These are phyloP conservation scores for Sciurus vulgaris DNA, from an alignment of 2,797 vertebrate genomes.

Conservation along the genomic window DNA sequence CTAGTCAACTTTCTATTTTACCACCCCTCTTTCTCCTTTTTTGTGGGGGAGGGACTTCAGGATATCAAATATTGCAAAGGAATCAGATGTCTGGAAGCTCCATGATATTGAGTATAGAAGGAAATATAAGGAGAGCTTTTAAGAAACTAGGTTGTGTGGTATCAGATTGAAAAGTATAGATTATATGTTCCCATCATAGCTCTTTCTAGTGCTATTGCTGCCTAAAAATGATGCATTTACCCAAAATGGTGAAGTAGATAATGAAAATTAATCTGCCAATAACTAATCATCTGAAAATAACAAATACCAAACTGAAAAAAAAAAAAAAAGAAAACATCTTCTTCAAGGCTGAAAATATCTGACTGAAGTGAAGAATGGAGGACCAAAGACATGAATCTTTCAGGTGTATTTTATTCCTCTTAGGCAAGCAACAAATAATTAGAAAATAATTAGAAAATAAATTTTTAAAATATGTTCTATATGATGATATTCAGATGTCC, in stretches of 20 bases:
- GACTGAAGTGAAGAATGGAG: not conserved
- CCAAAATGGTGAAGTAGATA: not conserved
- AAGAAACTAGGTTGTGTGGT: not conserved
- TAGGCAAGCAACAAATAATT: not conserved
- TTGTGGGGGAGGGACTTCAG: not conserved
- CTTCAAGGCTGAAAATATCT: constrained; percentile 1
- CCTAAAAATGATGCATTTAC: not conserved
- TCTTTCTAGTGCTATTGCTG: not conserved
- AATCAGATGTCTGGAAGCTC: not conserved
- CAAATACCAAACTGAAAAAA: not conserved
- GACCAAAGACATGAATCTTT: not conserved
- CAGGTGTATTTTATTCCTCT: not conserved
- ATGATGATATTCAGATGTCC: not conserved
- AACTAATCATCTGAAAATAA: not conserved
- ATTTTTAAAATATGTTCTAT: not conserved
- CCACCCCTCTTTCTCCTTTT: not conserved
- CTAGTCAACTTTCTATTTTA: constrained; percentile 2
- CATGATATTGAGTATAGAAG: not conserved
- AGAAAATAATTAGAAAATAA: constrained; percentile 45
- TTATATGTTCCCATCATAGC: not conserved
- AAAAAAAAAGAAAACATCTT: constrained; percentile 7
- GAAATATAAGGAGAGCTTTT: not conserved
- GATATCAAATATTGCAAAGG: constrained; percentile 8
- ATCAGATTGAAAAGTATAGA: not conserved
- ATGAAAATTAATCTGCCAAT: constrained; percentile 52